Conservation (phyloP, 2,797 vertebrate genomes). For the Molossus molossus region DNA sequence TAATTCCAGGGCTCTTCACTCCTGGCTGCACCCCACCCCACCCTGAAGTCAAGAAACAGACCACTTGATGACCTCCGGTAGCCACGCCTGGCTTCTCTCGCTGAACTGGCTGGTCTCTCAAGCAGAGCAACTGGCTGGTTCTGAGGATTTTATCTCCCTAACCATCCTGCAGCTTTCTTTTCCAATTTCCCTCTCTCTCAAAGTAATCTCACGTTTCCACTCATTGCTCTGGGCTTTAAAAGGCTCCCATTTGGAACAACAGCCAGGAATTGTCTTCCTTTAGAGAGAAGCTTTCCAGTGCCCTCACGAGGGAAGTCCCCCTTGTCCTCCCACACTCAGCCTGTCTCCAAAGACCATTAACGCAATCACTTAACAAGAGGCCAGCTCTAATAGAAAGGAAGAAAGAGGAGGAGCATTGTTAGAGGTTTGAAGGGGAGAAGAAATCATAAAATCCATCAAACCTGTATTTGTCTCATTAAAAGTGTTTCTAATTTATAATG, state of each 20-base stretch:
- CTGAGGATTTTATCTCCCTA: background rate
- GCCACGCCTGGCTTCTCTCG: background rate
- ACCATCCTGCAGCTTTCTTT: slow-evolving; percentile 24
- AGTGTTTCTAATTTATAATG: slow-evolving; percentile 91
- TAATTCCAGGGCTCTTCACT: background rate
- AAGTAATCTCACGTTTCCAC: slow-evolving; percentile 54
- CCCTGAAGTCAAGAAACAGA: background rate
- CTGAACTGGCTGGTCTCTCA: background rate
- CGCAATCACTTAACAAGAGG: slow-evolving; percentile 76
- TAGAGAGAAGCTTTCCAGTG: slow-evolving; percentile 46
- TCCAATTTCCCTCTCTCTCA: slow-evolving; percentile 50
- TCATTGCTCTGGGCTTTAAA: slow-evolving; percentile 68
- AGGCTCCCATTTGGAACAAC: slow-evolving; percentile 61
- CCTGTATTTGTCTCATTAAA: slow-evolving; percentile 90
- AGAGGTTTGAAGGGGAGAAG: slow-evolving; percentile 76
- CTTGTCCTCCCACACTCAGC: slow-evolving; percentile 59
- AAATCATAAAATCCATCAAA: slow-evolving; percentile 89
- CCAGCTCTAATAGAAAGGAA: slow-evolving; percentile 73
- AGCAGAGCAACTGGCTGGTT: background rate
- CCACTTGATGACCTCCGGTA: background rate
- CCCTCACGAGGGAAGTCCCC: background rate
- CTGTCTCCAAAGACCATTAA: slow-evolving; percentile 80
- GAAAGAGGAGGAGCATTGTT: slow-evolving; percentile 78
- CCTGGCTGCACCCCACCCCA: background rate
- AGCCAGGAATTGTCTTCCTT: background rate